Evolutionary conservation across 2,888 invertebrate genomes (phyloP).

Genomic region (Poecilobothrus nobilitatus): DNA sequence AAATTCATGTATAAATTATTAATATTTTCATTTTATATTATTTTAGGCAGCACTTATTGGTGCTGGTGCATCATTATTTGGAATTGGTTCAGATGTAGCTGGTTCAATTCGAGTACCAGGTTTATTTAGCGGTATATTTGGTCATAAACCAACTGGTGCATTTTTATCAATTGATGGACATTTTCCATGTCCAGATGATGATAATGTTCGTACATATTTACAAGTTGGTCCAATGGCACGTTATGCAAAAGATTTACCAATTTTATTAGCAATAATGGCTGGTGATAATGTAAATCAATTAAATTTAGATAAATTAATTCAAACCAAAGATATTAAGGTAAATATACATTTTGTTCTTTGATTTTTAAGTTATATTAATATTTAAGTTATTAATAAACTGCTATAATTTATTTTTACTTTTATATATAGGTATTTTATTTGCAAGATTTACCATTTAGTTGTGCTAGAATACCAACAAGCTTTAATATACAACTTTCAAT

Average conservation of each 20-base stretch:
- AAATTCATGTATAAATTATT: neutral
- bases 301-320: constrained; percentile 48
- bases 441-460: constrained; percentile 51
- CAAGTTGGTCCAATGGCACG: constrained; percentile 67
- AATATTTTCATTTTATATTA: neutral
- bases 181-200: constrained; percentile 49
- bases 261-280: constrained; percentile 56
- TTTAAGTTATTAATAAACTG: constrained; percentile 32
- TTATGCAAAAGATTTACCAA: constrained; percentile 64
- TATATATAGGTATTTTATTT: constrained; percentile 46
- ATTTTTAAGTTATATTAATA: constrained; percentile 11
- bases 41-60: constrained; percentile 61
- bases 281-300: constrained; percentile 44
- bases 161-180: constrained; percentile 51
- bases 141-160: constrained; percentile 75
- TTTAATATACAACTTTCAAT: constrained; percentile 27
- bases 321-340: constrained; percentile 45
- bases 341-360: neutral
- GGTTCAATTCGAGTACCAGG: constrained; percentile 81
- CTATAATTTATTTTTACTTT: constrained; percentile 32
- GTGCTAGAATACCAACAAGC: constrained; percentile 32
- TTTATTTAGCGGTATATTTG: constrained; percentile 79
- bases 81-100: constrained; percentile 77
- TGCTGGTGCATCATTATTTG: constrained; percentile 65
- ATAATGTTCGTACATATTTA: constrained; percentile 47